A percentile compares a stretch with the other conserved stretches of the same genome.
Conservation (phyloP, 2,113 vertebrate genomes). For the Hepsetus odoe region DNA sequence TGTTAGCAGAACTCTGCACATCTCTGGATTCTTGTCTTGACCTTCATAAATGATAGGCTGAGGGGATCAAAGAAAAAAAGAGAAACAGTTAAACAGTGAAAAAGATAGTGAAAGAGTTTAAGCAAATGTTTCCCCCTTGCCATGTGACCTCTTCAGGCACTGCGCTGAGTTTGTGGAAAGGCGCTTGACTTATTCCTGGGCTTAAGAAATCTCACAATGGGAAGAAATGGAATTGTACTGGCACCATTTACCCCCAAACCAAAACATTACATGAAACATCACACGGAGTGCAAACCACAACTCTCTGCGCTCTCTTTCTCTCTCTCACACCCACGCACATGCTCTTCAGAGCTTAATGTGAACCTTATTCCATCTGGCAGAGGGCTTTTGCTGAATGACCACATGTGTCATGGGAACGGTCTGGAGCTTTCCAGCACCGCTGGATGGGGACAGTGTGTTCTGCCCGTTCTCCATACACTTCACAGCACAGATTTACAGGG, state of each 20-base stretch:
- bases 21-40: conserved; percentile 59
- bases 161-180: conserved; percentile 12
- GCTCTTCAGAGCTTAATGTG: conserved; percentile 34
- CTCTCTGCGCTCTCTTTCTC: conserved; percentile 19
- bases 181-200: conserved; percentile 14
- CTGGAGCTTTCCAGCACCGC: conserved; percentile 38
- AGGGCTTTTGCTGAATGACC: conserved; percentile 42
- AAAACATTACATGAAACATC: conserved; percentile 50
- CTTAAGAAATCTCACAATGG: conserved; percentile 22
- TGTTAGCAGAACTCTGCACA: conserved; percentile 54
- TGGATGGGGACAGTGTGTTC: conserved; percentile 30
- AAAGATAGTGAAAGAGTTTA: conserved; percentile 23
- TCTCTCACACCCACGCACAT: conserved; percentile 28
- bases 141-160: not conserved
- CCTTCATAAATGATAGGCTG: conserved; percentile 58
- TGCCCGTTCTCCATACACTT: not conserved
- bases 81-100: no score
- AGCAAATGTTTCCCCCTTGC: conserved; percentile 9
- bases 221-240: conserved; percentile 22
- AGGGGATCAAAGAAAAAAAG: conserved; percentile 19
- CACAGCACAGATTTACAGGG: conserved; percentile 29
- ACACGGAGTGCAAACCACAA: conserved; percentile 42
- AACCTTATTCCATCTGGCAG: conserved; percentile 54
- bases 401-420: conserved; percentile 54
- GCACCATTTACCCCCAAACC: conserved; percentile 37